Base-by-base conservation (phyloP, 2,888 invertebrate genomes). In the Drosophila bunnanda region DNA sequence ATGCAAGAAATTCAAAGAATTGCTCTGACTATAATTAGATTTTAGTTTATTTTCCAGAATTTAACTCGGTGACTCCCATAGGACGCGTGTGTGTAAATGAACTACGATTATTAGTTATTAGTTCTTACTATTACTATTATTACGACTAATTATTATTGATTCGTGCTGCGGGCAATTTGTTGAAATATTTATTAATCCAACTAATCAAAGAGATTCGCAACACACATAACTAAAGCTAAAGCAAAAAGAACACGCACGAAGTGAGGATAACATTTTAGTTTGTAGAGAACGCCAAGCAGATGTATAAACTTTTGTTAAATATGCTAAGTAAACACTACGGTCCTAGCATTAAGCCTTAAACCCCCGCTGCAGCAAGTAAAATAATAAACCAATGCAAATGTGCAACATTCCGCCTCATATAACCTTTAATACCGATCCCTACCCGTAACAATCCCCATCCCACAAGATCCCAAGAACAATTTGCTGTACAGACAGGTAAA, bases 231-330 rank as follows among this genome's bases (percentile, higher is more conserved):
- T 71, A 44, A 76, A 46, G 69, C 13, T 67, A 62, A 71, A 57
- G 38, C 61, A 30, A 36, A 53, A 25, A 57, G 25, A 22, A 59
- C 25, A 55, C 7, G 46, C 10, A 55, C 22, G 13, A 62, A 50
- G 65, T 20, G 38, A 39, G 64, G 32, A 25, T 30, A n/a, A 41
- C 53, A 25, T 74, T 88, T 88, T 82, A 83, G 74, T 88, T 86
- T 46, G 48, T 78, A 80, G 62, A 76, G 60, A 66, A 64, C 80
- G 79, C 89, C 83, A 77, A 89, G 68, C 75, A 80, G 76, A 65
- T 83, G 82, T 83, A 83, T 59, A 82, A 80, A 82, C 68, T 83
- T 83, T 83, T 83, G 82, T 83, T 83, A 89, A 89, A 68, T 89
- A 83, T 89, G 73, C 69, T 83, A 84, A 82, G 79, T 65, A 52